Percentiles rank a stretch among this genome's conserved stretches.
Conservation (phyloP, 2,113 vertebrate genomes). For the Orthonyx spaldingii region DNA sequence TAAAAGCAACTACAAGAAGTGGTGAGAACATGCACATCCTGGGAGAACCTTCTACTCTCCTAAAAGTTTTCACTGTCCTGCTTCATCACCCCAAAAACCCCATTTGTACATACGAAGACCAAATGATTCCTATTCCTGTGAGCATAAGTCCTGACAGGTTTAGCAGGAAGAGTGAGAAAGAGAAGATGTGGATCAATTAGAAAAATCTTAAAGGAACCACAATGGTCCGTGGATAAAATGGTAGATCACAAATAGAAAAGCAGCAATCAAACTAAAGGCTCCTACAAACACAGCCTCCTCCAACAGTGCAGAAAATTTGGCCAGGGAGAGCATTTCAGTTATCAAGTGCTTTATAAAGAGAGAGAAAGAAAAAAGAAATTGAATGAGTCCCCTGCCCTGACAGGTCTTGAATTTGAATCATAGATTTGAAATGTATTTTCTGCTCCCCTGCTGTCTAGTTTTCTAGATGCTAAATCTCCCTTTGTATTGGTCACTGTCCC, state of each 20-base stretch:
- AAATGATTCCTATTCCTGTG: background rate
- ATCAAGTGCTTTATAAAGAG: background rate
- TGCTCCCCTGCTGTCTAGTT: background rate
- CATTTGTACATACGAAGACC: background rate
- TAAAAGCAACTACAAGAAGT: background rate
- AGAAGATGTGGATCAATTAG: background rate
- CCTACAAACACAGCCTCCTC: background rate
- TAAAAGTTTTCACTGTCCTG: background rate
- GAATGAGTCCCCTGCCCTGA: background rate
- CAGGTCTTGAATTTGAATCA: background rate
- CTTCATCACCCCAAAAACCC: background rate
- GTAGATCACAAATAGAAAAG: background rate
- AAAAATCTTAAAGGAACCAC: background rate
- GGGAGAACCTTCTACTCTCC: background rate
- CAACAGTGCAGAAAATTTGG: background rate
- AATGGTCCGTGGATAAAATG: background rate
- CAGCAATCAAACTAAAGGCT: background rate
- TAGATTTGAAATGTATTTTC: background rate
- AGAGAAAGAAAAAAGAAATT: background rate
- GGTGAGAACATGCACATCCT: rapidly evolving
- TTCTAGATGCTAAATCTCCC: background rate
- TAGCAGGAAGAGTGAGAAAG: background rate
- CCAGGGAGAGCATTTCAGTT: background rate
- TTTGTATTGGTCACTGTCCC: background rate
- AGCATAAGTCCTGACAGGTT: background rate